These are phyloP conservation scores for Coturnix japonica DNA, from an alignment of 2,113 vertebrate species.

Conservation along the genomic window DNA sequence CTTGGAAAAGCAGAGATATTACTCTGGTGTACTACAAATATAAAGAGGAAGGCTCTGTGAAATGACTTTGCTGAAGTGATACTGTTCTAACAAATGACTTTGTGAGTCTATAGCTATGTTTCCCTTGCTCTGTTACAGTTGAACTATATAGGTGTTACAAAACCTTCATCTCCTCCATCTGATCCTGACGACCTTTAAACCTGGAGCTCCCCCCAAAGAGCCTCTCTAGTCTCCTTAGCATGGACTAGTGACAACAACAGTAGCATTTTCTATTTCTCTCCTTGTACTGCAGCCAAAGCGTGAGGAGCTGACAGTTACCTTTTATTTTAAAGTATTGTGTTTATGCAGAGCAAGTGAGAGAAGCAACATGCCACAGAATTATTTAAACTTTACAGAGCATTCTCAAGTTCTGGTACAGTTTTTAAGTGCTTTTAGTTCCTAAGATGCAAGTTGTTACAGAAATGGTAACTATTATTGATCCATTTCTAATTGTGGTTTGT, in stretches of 20 bases:
- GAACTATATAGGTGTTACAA: neutral
- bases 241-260: neutral
- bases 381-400: neutral
- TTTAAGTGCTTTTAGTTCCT: neutral
- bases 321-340: neutral
- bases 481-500: neutral
- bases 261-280: neutral
- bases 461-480: neutral
- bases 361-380: neutral
- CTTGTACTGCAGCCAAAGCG: neutral
- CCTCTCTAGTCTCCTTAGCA: neutral
- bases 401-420: neutral
- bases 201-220: rapidly evolving
- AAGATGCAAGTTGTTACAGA: neutral
- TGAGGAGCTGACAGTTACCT: neutral
- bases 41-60: neutral
- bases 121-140: neutral
- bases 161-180: neutral
- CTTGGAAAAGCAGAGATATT: neutral
- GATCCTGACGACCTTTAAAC: neutral
- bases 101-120: neutral
- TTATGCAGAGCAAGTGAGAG: neutral
- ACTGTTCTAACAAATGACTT: neutral
- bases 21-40: rapidly evolving
- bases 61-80: neutral